Evolutionary conservation across 2,797 vertebrate species (phyloP).

Genomic region (Notoglanidium macrostoma): DNA sequence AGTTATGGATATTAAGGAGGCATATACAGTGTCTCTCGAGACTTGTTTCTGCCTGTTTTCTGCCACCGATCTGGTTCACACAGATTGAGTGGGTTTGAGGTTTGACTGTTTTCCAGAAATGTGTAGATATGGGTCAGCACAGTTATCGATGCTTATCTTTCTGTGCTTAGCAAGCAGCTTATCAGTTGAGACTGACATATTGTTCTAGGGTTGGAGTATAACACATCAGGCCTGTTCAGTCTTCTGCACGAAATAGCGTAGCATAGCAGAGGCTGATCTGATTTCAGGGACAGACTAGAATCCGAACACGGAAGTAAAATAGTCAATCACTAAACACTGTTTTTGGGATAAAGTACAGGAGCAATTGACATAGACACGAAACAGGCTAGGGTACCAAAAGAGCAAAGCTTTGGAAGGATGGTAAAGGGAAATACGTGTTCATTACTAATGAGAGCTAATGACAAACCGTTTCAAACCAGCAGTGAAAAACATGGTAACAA

Average conservation of each 20-base stretch:
- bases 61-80: not conserved
- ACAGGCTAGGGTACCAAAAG: not conserved
- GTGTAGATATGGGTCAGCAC: not conserved
- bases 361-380: not conserved
- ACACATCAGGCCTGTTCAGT: too few relatives aligned
- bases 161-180: not conserved
- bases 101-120: not conserved
- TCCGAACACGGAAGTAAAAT: not conserved
- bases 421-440: not conserved
- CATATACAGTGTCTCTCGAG: not conserved
- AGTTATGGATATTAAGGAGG: not conserved
- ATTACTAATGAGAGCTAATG: not conserved
- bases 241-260: not conserved
- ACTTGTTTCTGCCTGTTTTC: not conserved
- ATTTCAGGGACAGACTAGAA: not conserved
- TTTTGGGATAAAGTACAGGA: not conserved
- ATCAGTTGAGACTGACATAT: not conserved
- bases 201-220: not conserved
- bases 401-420: not conserved
- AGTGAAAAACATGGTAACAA: not conserved
- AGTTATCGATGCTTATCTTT: not conserved
- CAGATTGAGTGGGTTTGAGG: too few relatives aligned
- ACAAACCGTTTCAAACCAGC: not conserved
- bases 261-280: not conserved
- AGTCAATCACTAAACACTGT: not conserved